Evolutionary conservation across 2,797 vertebrate genomes (phyloP).

Genomic region (Anguilla megastoma): DNA sequence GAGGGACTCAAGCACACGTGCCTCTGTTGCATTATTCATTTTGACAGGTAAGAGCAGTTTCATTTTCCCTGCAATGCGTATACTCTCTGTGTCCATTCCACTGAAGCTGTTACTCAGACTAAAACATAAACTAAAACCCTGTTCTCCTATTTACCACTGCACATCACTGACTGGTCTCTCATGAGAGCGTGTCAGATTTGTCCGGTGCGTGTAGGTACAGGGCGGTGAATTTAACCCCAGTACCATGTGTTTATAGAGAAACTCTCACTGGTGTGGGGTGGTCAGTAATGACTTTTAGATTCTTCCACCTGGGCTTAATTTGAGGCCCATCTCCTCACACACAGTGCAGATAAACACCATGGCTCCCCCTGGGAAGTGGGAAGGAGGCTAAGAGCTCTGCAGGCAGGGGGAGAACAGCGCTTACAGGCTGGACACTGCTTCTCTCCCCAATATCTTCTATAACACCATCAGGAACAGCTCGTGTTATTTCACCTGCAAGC

Average conservation of each 20-base stretch:
- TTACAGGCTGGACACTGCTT: background rate
- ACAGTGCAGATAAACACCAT: background rate
- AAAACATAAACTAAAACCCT: background rate
- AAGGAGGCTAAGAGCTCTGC: background rate
- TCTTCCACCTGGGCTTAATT: background rate
- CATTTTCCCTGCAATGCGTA: background rate
- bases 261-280: background rate
- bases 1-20: background rate
- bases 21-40: background rate
- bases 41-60: background rate
- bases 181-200: slow-evolving; percentile 5
- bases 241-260: background rate
- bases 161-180: background rate
- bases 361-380: background rate
- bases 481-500: slow-evolving; percentile 72
- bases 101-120: background rate
- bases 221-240: background rate
- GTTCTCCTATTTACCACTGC: background rate
- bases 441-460: background rate
- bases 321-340: background rate
- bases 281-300: background rate
- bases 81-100: background rate
- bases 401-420: background rate
- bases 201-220: no score
- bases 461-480: slow-evolving; percentile 43